Evolutionary conservation across 1,140 invertebrate species (phyloP).

Genomic region (Marisa cornuarietis): DNA sequence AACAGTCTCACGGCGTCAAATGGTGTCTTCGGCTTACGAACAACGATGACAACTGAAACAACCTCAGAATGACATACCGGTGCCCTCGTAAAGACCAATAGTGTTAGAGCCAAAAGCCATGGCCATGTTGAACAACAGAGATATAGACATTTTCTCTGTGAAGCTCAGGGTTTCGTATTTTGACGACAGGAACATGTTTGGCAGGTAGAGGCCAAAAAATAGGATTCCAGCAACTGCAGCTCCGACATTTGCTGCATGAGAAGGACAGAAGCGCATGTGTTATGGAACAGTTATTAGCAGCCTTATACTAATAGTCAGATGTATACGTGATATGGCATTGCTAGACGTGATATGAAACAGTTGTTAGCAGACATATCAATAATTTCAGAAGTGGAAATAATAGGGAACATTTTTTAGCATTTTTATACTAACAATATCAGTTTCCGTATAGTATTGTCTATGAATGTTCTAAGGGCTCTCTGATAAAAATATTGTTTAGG

Average conservation of each 20-base stretch:
- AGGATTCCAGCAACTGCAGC: conserved; percentile 59
- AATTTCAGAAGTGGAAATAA: too few relatives aligned
- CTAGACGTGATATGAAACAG: too few relatives aligned
- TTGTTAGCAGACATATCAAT: too few relatives aligned
- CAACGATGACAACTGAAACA: too few relatives aligned
- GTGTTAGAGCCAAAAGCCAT: conserved; percentile 37
- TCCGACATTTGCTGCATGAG: conserved; percentile 57
- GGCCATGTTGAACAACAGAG: conserved; percentile 44
- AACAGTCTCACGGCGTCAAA: neutral
- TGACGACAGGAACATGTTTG: conserved; percentile 70
- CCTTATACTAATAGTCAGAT: conserved; percentile 32
- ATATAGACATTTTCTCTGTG: conserved; percentile 45
- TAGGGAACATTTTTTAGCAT: too few relatives aligned
- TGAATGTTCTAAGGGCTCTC: too few relatives aligned
- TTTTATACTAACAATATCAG: too few relatives aligned
- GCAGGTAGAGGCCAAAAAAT: conserved; percentile 63
- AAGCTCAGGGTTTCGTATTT: conserved; percentile 68
- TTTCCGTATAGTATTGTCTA: too few relatives aligned
- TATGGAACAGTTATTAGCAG: too few relatives aligned
- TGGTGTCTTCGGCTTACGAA: neutral
- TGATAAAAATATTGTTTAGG: too few relatives aligned
- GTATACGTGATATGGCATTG: neutral
- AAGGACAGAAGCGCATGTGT: neutral
- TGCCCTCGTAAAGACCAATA: conserved; percentile 46
- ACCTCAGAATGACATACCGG: conserved; percentile 53